Percentiles rank a stretch among this genome's conserved stretches.
Evolutionary conservation across 2,113 vertebrate genomes (phyloP).

Genomic region (Nibea albiflora): DNA sequence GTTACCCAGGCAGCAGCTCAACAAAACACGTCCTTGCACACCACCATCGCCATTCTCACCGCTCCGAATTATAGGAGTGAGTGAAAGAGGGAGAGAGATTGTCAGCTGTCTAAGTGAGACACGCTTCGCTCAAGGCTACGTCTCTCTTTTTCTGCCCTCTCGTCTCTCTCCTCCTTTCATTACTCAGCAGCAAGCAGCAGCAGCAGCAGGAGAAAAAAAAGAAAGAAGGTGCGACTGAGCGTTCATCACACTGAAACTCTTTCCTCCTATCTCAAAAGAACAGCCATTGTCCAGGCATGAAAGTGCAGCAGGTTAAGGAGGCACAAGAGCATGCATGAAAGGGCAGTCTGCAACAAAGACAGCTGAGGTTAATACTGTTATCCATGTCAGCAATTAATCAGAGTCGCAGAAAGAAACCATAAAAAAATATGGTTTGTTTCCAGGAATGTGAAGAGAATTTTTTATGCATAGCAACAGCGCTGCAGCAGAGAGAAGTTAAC

Average conservation of each 20-base stretch:
- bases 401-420: not conserved
- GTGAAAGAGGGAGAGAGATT: constrained; percentile 48
- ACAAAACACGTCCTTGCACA: constrained; percentile 78
- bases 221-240: constrained; percentile 68
- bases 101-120: constrained; percentile 70
- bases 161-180: constrained; percentile 56
- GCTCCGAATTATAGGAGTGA: constrained; percentile 51
- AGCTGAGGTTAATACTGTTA: constrained; percentile 14
- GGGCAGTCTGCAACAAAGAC: constrained; percentile 26
- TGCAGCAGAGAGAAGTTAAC: not conserved
- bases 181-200: constrained; percentile 70
- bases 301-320: constrained; percentile 49
- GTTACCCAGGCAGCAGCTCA: constrained; percentile 83
- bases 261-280: constrained; percentile 38
- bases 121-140: constrained; percentile 70
- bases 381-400: constrained; percentile 33
- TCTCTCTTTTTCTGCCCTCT: constrained; percentile 51
- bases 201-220: not conserved
- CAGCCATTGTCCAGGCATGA: constrained; percentile 71
- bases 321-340: constrained; percentile 32
- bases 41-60: constrained; percentile 42
- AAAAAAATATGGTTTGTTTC: constrained; percentile 1
- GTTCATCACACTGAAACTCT: constrained; percentile 57
- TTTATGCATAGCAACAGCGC: not conserved
- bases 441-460: not conserved